Evolutionary conservation across 1,140 invertebrate genomes (phyloP).

Genomic region (Drosophila littoralis): DNA sequence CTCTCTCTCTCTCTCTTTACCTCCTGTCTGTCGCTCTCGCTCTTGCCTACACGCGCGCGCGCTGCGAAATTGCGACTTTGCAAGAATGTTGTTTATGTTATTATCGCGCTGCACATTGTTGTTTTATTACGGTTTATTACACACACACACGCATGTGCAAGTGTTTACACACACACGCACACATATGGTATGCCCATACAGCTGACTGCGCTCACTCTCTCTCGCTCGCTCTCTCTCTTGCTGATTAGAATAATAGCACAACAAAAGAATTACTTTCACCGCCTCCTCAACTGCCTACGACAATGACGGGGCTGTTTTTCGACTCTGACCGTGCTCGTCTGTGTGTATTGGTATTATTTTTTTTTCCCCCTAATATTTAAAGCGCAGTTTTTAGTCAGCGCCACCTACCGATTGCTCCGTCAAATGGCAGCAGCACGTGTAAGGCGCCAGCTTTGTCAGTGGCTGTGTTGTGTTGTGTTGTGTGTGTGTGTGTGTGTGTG

Average conservation of each 20-base stretch:
- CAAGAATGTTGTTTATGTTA: constrained; percentile 24
- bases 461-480: too few species aligned
- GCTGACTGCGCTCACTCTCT: constrained; percentile 6
- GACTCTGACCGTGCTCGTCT: background rate
- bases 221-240: constrained; percentile 2
- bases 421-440: constrained; percentile 31
- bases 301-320: constrained; percentile 37
- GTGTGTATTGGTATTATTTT: background rate
- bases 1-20: background rate
- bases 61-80: constrained; percentile 38
- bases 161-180: constrained; percentile 6
- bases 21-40: background rate
- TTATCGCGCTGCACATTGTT: constrained; percentile 27
- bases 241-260: constrained; percentile 50
- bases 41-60: background rate
- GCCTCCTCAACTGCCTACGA: constrained; percentile 16
- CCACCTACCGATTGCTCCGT: constrained; percentile 7
- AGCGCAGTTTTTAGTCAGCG: constrained; percentile 37
- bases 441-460: constrained; percentile 3
- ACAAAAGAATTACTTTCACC: constrained; percentile 51
- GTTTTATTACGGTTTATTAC: constrained; percentile 27
- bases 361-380: background rate
- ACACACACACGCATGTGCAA: constrained; percentile 5
- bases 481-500: too few species aligned
- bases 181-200: background rate